phyloP scores from a whole-genome alignment of 2,113 vertebrate species.

The Psittacula cyanocephala region DNA sequence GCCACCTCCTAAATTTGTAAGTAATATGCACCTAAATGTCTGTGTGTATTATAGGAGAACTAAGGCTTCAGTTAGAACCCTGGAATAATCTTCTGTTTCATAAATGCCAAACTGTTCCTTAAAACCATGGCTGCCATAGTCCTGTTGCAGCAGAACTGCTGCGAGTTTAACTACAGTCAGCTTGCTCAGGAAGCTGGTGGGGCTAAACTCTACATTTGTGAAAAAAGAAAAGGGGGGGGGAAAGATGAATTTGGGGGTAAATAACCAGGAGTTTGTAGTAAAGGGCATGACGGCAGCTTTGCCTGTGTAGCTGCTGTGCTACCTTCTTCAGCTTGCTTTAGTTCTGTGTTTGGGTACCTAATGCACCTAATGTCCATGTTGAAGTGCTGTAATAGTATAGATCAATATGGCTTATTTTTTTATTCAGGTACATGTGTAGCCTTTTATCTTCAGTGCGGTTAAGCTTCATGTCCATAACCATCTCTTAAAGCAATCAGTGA shows the following conservation, averaged over 20 bases:
- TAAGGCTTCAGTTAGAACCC: neutral
- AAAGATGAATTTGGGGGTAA: neutral
- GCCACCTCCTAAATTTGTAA: constrained; percentile 95
- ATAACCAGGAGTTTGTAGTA: neutral
- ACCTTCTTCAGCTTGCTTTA: neutral
- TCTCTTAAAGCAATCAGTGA: neutral
- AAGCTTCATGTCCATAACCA: neutral
- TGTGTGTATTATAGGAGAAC: neutral
- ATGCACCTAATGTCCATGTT: neutral
- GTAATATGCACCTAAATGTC: constrained; percentile 33
- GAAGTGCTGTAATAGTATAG: neutral
- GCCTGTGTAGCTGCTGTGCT: neutral
- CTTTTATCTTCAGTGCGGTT: neutral
- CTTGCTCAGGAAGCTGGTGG: neutral
- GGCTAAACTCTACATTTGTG: neutral
- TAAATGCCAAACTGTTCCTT: neutral
- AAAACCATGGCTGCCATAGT: neutral
- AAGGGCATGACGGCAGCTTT: neutral
- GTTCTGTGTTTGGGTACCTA: neutral
- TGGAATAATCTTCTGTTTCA: neutral
- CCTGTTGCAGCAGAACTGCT: neutral
- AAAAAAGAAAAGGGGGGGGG: no score
- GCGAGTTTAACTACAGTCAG: neutral
- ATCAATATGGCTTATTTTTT: neutral
- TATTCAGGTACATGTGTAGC: neutral